Base-by-base conservation (phyloP, 2,888 invertebrate species). In the Phorcus lineatus region DNA sequence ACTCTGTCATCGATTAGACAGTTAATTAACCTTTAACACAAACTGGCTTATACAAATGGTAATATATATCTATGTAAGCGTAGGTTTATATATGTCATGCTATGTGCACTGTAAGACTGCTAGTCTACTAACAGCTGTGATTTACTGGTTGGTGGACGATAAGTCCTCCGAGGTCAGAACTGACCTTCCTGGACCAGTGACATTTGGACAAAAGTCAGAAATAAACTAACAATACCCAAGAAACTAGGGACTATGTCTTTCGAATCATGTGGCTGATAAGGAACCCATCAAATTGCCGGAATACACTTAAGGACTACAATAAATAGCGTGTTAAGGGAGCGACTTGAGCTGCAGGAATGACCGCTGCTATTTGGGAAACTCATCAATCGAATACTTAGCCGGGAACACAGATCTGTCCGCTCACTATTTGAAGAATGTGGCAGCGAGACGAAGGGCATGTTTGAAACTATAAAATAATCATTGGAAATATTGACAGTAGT, bases 391-490 rank as follows among this genome's bases (percentile, higher is more conserved):
- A 17, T 62, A 62, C 28, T 28, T 62, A 13, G n/a, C 62, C 28
- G 28, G 24, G 62, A 62, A 62, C 28, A 28, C 24, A 28, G 24
- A 62, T 62, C 62, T 62, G 62, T 62, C 62, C 28, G 24, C 28
- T 62, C 24, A 62, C 11, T 17, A 28, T 62, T 28, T 28, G 28
- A 62, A 62, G 62, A 62, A 62, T 62, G 62, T 24, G 62, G 28
- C 62, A 24, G 62, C 62, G 28, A 17, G 11, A 62, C 28, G 28
- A 28, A 57, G 62, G 62, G 62, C 62, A 62, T 16, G 62, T 62
- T 62, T 62, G 62, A 62, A 62, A 62, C 22, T 62, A 62, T 62
- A 24, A 62, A 62, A 62, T 62, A 62, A 62, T 62, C 62, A 62
- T 62, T 62, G 62, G 62, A 24, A 28, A 62, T 62, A 62, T 62